Conservation (phyloP, 2,797 vertebrate genomes). For the Lepus oiostolus region DNA sequence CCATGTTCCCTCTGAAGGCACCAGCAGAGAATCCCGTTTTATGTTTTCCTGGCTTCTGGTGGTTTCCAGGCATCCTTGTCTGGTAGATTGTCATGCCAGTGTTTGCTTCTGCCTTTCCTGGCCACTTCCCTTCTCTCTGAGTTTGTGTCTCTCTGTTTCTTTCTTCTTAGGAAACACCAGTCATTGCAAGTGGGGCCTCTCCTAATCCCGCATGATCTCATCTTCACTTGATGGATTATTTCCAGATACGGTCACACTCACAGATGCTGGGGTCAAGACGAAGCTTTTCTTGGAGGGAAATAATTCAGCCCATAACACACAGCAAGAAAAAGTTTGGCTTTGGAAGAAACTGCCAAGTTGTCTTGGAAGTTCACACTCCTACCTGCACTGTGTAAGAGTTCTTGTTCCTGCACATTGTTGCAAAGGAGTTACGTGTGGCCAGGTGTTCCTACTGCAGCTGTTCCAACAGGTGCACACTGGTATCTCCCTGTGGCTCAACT, state of each 20-base stretch:
- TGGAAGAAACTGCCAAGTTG: neutral
- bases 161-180: neutral
- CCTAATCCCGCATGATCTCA: neutral
- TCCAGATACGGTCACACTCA: conserved; percentile 28
- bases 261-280: neutral
- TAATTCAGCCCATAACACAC: neutral
- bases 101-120: neutral
- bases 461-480: neutral
- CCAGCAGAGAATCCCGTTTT: neutral
- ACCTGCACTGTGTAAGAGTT: neutral
- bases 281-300: neutral
- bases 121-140: neutral
- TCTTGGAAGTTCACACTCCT: neutral
- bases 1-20: neutral
- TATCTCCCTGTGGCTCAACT: neutral
- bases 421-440: neutral
- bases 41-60: neutral
- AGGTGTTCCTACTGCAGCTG: neutral
- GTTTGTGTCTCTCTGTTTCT: neutral
- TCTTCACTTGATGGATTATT: neutral
- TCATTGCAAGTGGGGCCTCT: neutral
- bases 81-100: neutral
- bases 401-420: neutral
- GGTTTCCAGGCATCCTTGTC: neutral
- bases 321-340: neutral